Percentiles rank a stretch among this genome's conserved stretches.
These are phyloP conservation scores for Microcebus murinus DNA, from an alignment of 2,113 vertebrate genomes.

Conservation along the genomic window DNA sequence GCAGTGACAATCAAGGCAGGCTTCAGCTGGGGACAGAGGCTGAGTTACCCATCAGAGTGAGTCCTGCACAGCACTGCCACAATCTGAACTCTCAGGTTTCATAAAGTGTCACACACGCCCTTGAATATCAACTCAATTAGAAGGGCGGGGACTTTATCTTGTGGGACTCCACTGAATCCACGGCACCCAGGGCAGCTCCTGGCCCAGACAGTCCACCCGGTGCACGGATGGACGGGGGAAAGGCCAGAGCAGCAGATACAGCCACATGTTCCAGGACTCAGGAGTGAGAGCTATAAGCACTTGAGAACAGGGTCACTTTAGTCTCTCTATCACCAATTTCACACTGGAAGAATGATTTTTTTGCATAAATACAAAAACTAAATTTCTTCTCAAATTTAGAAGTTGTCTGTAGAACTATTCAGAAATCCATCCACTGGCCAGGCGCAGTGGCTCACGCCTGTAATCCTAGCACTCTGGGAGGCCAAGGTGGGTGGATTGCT, in stretches of 20 bases:
- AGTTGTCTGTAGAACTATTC: not conserved
- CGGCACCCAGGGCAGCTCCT: not conserved
- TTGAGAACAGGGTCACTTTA: not conserved
- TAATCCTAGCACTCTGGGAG: no score
- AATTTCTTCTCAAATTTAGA: not conserved
- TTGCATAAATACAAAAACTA: not conserved
- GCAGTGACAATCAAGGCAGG: not conserved
- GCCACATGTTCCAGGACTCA: not conserved
- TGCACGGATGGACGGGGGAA: fast-evolving
- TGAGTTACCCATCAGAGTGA: fast-evolving
- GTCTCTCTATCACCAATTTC: not conserved
- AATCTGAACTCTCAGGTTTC: no score
- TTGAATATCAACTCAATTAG: not conserved
- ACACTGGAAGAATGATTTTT: not conserved
- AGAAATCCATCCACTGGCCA: not conserved
- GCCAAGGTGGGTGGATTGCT: no score
- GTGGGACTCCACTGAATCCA: not conserved
- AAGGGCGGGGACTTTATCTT: not conserved
- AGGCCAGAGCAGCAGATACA: no score
- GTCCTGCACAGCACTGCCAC: not conserved
- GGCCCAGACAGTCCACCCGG: fast-evolving
- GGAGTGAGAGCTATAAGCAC: fast-evolving
- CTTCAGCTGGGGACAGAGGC: not conserved
- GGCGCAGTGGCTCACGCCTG: no score
- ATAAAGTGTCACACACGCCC: fast-evolving